Base-by-base conservation (phyloP, 53 echinoderm and acorn worm species). In the Patiria pectinifera region DNA sequence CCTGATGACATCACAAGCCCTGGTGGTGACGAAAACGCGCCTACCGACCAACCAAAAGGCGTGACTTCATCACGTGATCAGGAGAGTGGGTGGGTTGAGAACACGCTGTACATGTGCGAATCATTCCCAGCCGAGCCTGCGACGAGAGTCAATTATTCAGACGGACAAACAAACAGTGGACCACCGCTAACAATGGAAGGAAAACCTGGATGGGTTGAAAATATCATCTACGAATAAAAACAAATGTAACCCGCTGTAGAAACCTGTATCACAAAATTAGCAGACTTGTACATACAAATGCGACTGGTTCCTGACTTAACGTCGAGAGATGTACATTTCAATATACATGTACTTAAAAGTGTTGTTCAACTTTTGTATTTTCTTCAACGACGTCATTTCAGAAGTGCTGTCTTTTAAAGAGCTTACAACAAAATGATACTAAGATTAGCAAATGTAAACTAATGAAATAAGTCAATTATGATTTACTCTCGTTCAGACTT, bases 141-240 rank as follows among this genome's bases (percentile, higher is more conserved):
- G 43, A 45, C 3, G 3, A 19, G 25, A 62, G 4, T 14, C 15
- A 85, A 47, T 46, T 63, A 70, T 69, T 18, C 47, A 19, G 66
- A 69, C 15, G 70, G 62, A 47, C 69, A 85, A 45, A 24, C 24
- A 76, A 44, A 43, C 21, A 26, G 9, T 3, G 35, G 44, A 19
- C 45, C 69, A 47, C 47, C 66, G 26, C 25, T 63, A 18, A 85
- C 45, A 63, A 69, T 70, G 70, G 10, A 70, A 45, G 70, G 45
- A n/a, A 43, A 85, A 26, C 48, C 85, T 12, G 85, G 85, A 69
- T 85, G 85, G 85, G 85, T 85, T 2, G 85, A 85, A 85, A 85
- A 85, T 85, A 85, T 69, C 44, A 85, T 85, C 45, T 85, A 85
- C 46, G 85, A 85, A 85, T 85, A 69, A 85, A 62, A 84, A 35